A percentile compares a stretch with the other conserved stretches of the same genome.
Conservation (phyloP, 2,113 vertebrate species). For the Podarcis muralis region DNA sequence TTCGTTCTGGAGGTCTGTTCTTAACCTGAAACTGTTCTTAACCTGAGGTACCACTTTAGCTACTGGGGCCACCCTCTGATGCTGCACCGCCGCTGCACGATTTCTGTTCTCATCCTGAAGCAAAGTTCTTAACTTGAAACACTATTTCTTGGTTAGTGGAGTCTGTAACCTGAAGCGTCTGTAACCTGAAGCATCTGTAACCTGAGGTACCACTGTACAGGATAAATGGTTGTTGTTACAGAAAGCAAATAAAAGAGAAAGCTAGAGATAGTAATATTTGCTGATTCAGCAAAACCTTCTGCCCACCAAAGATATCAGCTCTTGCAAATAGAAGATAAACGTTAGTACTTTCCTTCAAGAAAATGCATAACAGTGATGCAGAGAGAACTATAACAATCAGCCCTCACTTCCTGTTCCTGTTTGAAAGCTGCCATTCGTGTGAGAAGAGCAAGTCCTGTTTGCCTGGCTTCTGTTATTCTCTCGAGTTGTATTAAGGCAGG, state of each 20-base stretch:
- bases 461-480: not conserved
- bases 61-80: too few relatives aligned
- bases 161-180: too few relatives aligned
- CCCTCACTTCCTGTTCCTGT: not conserved
- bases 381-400: not conserved
- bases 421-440: not conserved
- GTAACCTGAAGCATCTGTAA: too few relatives aligned
- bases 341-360: not conserved
- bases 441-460: not conserved
- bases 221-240: conserved; percentile 45
- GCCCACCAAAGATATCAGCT: conserved; percentile 28
- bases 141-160: too few relatives aligned
- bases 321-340: conserved; percentile 31
- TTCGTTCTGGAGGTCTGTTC: too few relatives aligned
- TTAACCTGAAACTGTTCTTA: too few relatives aligned
- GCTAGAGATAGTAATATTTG: conserved; percentile 59
- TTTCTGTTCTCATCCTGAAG: too few relatives aligned
- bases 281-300: conserved; percentile 41
- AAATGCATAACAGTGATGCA: not conserved
- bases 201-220: too few relatives aligned
- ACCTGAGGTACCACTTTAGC: too few relatives aligned
- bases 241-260: conserved; percentile 60
- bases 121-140: too few relatives aligned
- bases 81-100: too few relatives aligned
- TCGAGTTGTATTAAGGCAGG: not conserved